Percentiles rank a stretch among this genome's conserved stretches.
Evolutionary conservation across 2,888 invertebrate genomes (phyloP).

Genomic region (Tiliacea citrago): DNA sequence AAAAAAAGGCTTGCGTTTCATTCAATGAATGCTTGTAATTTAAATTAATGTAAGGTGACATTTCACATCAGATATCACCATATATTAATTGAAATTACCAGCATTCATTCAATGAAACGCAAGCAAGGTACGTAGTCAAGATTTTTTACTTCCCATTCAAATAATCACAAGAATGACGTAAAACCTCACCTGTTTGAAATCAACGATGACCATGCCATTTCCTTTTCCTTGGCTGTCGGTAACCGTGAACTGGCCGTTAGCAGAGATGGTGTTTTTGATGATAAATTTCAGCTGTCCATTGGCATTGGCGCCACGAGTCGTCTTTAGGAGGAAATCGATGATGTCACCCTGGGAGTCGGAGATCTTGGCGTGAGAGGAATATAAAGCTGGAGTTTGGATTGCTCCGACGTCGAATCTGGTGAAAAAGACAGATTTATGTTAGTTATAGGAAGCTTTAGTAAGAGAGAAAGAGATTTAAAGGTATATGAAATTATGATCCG

Average conservation of each 20-base stretch:
- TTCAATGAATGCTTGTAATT: neutral
- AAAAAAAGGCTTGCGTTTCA: neutral
- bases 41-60: too few species aligned
- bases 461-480: neutral
- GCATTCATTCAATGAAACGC: too few species aligned
- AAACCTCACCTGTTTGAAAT: constrained; percentile 88
- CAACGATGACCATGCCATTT: constrained; percentile 90
- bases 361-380: constrained; percentile 90
- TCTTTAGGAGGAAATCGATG: constrained; percentile 90
- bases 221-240: constrained; percentile 92
- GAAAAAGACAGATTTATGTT: neutral
- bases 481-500: neutral
- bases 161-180: neutral
- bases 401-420: constrained; percentile 86
- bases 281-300: constrained; percentile 90
- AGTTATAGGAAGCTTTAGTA: neutral
- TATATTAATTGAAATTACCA: too few species aligned
- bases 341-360: constrained; percentile 85
- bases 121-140: neutral
- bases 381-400: constrained; percentile 81
- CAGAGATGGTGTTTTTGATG: constrained; percentile 91
- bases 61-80: too few species aligned
- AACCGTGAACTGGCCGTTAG: constrained; percentile 92
- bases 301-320: constrained; percentile 81
- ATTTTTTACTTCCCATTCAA: neutral